Evolutionary conservation across 2,888 invertebrate genomes (phyloP), one percentile per base, ranked within the genome.

Genomic region (Aleiodes alternator): DNA sequence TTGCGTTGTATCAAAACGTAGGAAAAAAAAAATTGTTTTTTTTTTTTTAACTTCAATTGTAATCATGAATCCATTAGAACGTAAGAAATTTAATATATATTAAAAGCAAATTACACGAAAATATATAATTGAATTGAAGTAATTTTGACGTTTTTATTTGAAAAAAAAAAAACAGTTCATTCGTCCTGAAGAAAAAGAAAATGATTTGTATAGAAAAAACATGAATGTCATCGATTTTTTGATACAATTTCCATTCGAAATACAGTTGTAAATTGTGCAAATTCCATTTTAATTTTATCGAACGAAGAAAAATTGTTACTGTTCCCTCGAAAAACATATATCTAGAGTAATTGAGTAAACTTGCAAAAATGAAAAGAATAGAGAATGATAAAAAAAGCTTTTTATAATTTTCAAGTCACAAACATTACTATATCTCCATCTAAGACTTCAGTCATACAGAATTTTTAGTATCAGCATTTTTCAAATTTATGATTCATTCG

Each of bases 71-170:
- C 80, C 81, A 81, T 82, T 86, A 84, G 83, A 11, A 56, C 69
- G 76, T 86, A 87, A 86, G 86, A 87, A 86, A 86, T 86, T 83
- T 86, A 86, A 86, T 86, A 86, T 86, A 82, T 82, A 82, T 83
- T 80, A 69, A 81, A 77, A 79, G 82, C 70, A 79, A 82, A 82
- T 80, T 77, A 80, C 79, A 81, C 78, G 23, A 23, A 77, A 81
- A 78, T 82, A 82, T 80, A 82, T 81, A 73, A 79, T 81, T 80
- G 80, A 82, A 80, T 80, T 83, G 82, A 81, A 80, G 73, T 76
- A 80, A 80, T 68, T 14, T 68, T 23, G 29, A 68, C 6, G 8
- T 51, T 51, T 29, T 8, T 16, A 53, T 16, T 38, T 59, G 34
- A 6, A 34, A 14, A 53, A 53, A 34, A 34, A 3, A 34, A 34